Percentiles rank a stretch among this genome's conserved stretches.
phyloP scores from a whole-genome alignment of 2,797 vertebrate species.

The Pseudochromis fuscus region DNA sequence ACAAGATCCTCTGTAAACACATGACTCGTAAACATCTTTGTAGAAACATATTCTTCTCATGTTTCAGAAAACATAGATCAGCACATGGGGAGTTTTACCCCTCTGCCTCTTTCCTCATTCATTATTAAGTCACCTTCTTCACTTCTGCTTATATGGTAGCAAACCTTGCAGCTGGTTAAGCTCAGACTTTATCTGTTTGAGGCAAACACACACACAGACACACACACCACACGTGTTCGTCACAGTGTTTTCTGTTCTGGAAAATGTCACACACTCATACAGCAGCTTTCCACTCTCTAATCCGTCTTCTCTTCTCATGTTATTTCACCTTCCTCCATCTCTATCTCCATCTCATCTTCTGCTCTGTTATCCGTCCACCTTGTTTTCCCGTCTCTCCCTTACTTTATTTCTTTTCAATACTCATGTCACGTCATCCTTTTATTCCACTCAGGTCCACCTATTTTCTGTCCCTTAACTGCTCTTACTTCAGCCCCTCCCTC shows the following conservation, averaged over 20 bases:
- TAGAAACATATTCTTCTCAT: too few species aligned
- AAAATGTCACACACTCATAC: constrained; percentile 53
- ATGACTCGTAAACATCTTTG: too few species aligned
- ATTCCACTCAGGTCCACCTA: too few species aligned
- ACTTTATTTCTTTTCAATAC: too few species aligned
- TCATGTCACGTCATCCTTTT: too few species aligned
- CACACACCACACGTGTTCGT: constrained; percentile 4
- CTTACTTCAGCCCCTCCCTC: too few species aligned
- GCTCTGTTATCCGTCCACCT: not conserved
- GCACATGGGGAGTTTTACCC: not conserved
- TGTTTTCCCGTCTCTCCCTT: too few species aligned
- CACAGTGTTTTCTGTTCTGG: constrained; percentile 46
- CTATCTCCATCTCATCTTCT: not conserved
- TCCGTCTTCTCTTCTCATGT: not conserved
- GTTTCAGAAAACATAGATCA: not conserved
- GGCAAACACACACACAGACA: constrained; percentile 5
- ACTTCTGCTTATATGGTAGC: constrained; percentile 61
- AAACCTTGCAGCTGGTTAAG: constrained; percentile 42
- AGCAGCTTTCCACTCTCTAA: constrained; percentile 2
- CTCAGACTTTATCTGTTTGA: constrained; percentile 37
- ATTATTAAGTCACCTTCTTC: constrained; percentile 17
- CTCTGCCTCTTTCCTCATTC: constrained; percentile 2
- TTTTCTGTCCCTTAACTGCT: too few species aligned
- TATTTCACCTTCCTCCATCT: not conserved
- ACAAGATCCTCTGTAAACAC: too few species aligned